phyloP scores from a whole-genome alignment of 2,113 vertebrate genomes.

The Limnothrissa miodon region DNA sequence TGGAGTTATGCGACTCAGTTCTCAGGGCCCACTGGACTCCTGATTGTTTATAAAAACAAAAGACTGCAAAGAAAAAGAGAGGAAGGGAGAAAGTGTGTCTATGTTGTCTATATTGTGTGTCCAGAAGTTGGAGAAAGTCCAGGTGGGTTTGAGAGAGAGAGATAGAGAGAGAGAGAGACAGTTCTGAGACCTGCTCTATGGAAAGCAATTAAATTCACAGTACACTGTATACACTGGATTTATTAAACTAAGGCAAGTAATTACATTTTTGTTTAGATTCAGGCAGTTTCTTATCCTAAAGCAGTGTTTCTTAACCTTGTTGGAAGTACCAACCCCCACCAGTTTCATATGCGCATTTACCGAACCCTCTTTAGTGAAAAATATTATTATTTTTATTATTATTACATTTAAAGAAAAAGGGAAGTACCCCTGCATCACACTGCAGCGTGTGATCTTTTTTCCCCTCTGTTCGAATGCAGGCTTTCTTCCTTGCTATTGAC shows the following conservation, averaged over 20 bases:
- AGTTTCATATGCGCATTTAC: too few species aligned
- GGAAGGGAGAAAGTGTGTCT: neutral
- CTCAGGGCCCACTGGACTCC: neutral
- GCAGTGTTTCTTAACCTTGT: too few species aligned
- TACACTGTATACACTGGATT: neutral
- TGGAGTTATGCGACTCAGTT: constrained; percentile 23
- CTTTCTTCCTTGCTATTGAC: neutral
- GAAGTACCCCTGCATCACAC: neutral
- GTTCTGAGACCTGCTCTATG: neutral
- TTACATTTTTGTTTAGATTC: too few species aligned
- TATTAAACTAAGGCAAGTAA: neutral
- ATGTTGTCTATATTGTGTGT: neutral
- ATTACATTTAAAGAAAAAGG: neutral
- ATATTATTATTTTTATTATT: too few species aligned
- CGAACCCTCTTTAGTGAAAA: too few species aligned
- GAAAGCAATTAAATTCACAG: neutral
- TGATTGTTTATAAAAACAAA: constrained; percentile 4
- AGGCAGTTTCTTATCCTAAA: too few species aligned
- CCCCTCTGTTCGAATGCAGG: neutral
- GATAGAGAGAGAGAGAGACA: too few species aligned
- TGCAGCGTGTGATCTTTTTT: neutral
- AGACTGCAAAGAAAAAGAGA: neutral
- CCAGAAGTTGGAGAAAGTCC: neutral
- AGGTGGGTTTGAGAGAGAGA: too few species aligned
- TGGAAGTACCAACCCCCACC: too few species aligned